Base-by-base conservation (phyloP, 1,140 invertebrate genomes). In the Euwallacea similis region DNA sequence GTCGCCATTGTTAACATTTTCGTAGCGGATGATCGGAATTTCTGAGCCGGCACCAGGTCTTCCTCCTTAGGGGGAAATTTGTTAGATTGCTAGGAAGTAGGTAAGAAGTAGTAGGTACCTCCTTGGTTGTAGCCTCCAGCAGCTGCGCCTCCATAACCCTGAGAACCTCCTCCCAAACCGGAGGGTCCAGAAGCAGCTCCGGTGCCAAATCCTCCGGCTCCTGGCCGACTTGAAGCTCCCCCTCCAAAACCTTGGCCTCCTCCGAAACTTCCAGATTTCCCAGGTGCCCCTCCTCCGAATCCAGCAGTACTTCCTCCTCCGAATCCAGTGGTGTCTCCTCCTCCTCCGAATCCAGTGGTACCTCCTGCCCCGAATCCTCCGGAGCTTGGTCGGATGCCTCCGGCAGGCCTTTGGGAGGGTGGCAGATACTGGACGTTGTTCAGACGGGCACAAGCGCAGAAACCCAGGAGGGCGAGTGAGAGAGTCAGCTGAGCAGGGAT, bases 1-100 rank as follows among this genome's bases (percentile, higher is more conserved):
- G 46, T 76, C 76, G 3, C 76, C 76, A 44, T 75, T 72, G 58
- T 76, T 76, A 70, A 84, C 83, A 60, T 85, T 86, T 47, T 86
- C 82, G 69, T 83, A 85, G 56, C 82, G 79, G 2, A 85, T 76
- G 63, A 87, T 87, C 0, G 85, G 74, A 9, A 75, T 73, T 70
- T 75, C 74, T 0, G 66, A 73, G 7, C 69, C 74, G 9, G 72
- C 70, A 7, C 74, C 72, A 16, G 72, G 61, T 58, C 72, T 65
- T 21, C 72, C 74, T 7, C 59, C 71, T 33, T 33, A 33, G 21
- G 4, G 53, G 11, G 21, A 33, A 33, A 33, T 33, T 33, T 33
- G 4, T 33, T 33, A 33, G 21, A 33, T 33, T 33, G 21, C 21
- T 33, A 4, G 21, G 21, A 33, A 33, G 21, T 33, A 33, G 1